Evolutionary conservation across 1,140 invertebrate genomes (phyloP).

Genomic region (Drosophila sturtevanti): DNA sequence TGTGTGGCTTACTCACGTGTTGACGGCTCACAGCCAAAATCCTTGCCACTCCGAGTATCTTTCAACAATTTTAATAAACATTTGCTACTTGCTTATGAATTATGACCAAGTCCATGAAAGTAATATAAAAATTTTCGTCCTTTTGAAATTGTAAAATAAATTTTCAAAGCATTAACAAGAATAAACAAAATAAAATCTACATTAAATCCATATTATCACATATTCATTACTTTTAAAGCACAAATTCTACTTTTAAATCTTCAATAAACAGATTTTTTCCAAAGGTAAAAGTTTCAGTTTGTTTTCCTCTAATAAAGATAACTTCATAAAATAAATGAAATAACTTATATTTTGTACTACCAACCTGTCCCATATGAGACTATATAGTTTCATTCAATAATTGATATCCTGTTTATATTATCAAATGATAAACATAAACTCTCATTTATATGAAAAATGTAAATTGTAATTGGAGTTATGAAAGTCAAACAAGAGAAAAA

Average conservation of each 20-base stretch:
- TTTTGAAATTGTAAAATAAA: neutral
- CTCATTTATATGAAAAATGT: neutral
- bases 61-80: neutral
- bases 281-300: too few relatives aligned
- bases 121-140: neutral
- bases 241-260: too few relatives aligned
- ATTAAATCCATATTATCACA: too few relatives aligned
- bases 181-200: too few relatives aligned
- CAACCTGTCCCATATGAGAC: too few relatives aligned
- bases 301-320: neutral
- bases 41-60: neutral
- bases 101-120: neutral
- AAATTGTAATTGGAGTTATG: neutral
- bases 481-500: conserved; percentile 4
- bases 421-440: neutral
- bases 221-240: too few relatives aligned
- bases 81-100: neutral
- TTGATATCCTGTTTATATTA: too few relatives aligned
- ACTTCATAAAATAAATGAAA: too few relatives aligned
- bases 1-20: conserved; percentile 10
- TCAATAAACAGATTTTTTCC: too few relatives aligned
- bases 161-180: neutral
- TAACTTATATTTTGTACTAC: too few relatives aligned
- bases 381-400: too few relatives aligned
- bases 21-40: neutral